phyloP scores from a whole-genome alignment of 2,113 vertebrate species.

The Ammospiza caudacuta region DNA sequence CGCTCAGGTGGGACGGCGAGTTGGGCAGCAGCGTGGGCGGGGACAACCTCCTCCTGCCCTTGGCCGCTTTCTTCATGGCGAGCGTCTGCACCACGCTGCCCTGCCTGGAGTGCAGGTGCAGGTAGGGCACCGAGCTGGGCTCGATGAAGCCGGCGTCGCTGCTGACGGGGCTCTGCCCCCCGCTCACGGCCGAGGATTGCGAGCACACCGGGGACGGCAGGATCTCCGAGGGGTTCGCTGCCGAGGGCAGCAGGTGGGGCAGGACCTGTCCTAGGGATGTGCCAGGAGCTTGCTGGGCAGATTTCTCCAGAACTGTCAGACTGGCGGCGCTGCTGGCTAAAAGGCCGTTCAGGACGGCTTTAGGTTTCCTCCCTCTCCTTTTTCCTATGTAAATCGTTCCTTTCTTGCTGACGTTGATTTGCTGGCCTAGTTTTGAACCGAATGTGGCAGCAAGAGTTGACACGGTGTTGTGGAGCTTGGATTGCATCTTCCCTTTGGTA shows the following conservation, averaged over 20 bases:
- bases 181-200: slow-evolving; percentile 83
- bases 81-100: slow-evolving; percentile 81
- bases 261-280: slow-evolving; percentile 75
- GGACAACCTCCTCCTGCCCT: slow-evolving; percentile 76
- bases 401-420: slow-evolving; percentile 98
- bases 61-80: slow-evolving; percentile 85
- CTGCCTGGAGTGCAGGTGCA: slow-evolving; percentile 77
- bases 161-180: slow-evolving; percentile 88
- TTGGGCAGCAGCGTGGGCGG: slow-evolving; percentile 81
- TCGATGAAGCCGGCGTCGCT: slow-evolving; percentile 90
- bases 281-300: slow-evolving; percentile 75
- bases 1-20: slow-evolving; percentile 88
- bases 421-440: slow-evolving; percentile 90
- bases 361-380: slow-evolving; percentile 94
- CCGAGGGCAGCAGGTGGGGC: slow-evolving; percentile 80
- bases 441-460: slow-evolving; percentile 92
- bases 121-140: slow-evolving; percentile 87
- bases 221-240: slow-evolving; percentile 73
- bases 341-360: slow-evolving; percentile 79
- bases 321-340: slow-evolving; percentile 58
- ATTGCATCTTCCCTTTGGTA: slow-evolving; percentile 83
- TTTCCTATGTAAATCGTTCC: slow-evolving; percentile 99
- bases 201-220: slow-evolving; percentile 89
- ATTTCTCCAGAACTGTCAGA: slow-evolving; percentile 74
- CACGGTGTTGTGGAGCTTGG: slow-evolving; percentile 84